Percentiles rank a stretch among this genome's conserved stretches.
These are phyloP conservation scores for Cataglyphis altisquamis DNA, from an alignment of 2,888 invertebrate genomes.

Conservation along the genomic window DNA sequence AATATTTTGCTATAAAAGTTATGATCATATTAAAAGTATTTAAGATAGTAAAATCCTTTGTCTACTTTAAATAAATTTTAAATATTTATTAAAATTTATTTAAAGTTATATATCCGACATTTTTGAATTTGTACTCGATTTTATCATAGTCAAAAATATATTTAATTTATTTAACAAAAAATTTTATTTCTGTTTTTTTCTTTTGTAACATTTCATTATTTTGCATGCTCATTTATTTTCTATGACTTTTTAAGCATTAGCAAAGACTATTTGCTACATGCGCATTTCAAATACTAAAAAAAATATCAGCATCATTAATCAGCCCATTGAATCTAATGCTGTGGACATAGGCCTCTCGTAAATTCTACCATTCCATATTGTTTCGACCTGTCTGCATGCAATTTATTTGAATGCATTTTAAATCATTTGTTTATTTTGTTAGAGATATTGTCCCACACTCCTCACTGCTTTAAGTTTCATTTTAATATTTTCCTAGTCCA, in stretches of 20 bases:
- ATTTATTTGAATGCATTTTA: too few relatives aligned
- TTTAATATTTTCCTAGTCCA: too few relatives aligned
- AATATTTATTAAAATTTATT: not conserved
- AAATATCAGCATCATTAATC: too few relatives aligned
- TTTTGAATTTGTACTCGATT: not conserved
- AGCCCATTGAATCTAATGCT: too few relatives aligned
- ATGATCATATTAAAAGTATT: not conserved
- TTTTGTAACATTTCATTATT: not conserved
- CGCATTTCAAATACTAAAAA: slow-evolving; percentile 20
- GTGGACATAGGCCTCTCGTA: too few relatives aligned
- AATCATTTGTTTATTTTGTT: too few relatives aligned
- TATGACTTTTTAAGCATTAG: not conserved
- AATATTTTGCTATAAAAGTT: not conserved
- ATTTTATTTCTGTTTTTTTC: not conserved
- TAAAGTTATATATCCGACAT: not conserved
- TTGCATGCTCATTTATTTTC: not conserved
- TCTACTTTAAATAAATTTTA: not conserved
- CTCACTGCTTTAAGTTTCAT: too few relatives aligned
- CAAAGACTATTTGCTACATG: not conserved
- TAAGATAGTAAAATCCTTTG: not conserved
- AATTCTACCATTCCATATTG: too few relatives aligned
- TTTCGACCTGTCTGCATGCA: too few relatives aligned
- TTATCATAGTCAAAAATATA: not conserved
- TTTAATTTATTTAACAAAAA: not conserved
- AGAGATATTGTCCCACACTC: too few relatives aligned